Conservation (phyloP, 2,888 invertebrate species). For the Crematogaster levior region DNA sequence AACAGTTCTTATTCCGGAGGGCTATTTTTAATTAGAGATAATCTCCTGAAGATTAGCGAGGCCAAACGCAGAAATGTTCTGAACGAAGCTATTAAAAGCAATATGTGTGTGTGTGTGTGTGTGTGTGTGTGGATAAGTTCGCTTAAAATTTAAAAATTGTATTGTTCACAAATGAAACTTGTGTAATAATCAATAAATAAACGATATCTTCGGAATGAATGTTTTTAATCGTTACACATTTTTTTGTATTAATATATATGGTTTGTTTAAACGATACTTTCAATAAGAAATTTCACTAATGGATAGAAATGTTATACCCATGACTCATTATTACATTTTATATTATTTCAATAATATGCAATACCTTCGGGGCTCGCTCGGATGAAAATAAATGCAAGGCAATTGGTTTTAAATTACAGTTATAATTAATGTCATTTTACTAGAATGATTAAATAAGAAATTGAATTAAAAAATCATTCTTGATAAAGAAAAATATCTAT, state of each 20-base stretch:
- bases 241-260: neutral
- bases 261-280: neutral
- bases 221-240: neutral
- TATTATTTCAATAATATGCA: neutral
- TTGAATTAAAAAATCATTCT: neutral
- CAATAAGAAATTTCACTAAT: neutral
- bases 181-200: constrained; percentile 3
- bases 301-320: neutral
- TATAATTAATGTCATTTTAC: neutral
- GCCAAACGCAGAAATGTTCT: constrained; percentile 2
- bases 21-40: constrained; percentile 39
- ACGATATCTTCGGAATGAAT: neutral
- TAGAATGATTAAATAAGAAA: neutral
- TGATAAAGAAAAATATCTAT: neutral
- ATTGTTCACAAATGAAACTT: constrained; percentile 17
- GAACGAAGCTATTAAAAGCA: neutral
- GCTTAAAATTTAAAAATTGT: constrained; percentile 1
- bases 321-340: neutral
- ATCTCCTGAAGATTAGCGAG: constrained; percentile 28
- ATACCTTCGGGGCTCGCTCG: constrained; percentile 29
- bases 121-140: constrained; percentile 1
- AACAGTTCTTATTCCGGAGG: constrained; percentile 28
- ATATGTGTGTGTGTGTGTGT: no score
- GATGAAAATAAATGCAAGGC: neutral
- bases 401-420: neutral